Evolutionary conservation across 2,113 vertebrate genomes (phyloP).

Genomic region (Carlito syrichta): DNA sequence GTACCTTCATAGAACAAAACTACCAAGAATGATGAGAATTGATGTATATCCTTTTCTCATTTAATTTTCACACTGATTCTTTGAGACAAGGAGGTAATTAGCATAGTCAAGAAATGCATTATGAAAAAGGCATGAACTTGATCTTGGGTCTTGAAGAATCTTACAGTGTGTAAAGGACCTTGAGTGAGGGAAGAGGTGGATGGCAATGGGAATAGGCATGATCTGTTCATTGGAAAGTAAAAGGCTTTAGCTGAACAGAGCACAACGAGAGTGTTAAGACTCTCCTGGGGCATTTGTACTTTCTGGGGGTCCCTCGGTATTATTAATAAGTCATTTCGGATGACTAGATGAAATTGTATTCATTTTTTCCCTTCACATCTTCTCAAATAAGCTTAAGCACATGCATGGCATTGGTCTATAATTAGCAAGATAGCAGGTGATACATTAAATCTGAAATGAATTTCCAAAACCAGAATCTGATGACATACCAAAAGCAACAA

Average conservation of each 20-base stretch:
- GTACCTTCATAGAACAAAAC: not conserved
- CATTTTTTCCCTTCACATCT: not conserved
- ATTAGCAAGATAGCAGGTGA: not conserved
- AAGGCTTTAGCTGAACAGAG: not conserved
- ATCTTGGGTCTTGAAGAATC: not conserved
- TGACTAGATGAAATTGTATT: not conserved
- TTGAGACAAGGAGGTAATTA: not conserved
- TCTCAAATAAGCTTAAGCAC: not conserved
- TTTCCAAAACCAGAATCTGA: not conserved
- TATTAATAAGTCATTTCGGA: not conserved
- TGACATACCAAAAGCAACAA: not conserved
- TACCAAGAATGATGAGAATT: not conserved
- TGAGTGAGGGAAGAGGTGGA: not conserved
- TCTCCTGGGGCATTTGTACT: not conserved
- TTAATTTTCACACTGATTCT: not conserved
- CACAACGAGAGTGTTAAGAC: not conserved
- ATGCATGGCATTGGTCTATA: not conserved
- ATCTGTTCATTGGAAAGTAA: not conserved
- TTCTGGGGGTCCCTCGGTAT: not conserved
- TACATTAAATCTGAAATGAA: not conserved
- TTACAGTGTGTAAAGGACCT: not conserved
- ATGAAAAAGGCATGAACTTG: not conserved
- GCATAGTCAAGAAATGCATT: not conserved
- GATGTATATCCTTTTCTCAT: not conserved
- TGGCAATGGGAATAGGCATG: not conserved